phyloP scores from a whole-genome alignment of 2,888 invertebrate species.

The Panopea generosa region DNA sequence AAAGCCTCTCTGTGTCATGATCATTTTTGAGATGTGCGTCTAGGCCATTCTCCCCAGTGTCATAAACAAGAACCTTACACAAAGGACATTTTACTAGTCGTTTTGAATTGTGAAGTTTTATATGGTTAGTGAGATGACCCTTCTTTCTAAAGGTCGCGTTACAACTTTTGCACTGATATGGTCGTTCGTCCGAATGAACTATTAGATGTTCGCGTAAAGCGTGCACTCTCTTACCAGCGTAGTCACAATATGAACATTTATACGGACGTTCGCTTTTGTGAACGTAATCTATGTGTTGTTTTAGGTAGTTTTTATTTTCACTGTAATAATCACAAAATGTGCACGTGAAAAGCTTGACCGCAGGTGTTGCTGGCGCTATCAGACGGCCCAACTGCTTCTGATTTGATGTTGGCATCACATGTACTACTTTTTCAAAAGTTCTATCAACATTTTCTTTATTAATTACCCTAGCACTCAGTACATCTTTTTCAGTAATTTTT shows the following conservation, averaged over 20 bases:
- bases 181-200: conserved; percentile 82
- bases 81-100: conserved; percentile 65
- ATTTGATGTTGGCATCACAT: not conserved
- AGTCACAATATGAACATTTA: conserved; percentile 84
- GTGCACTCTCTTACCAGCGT: conserved; percentile 83
- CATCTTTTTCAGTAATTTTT: conserved; percentile 12
- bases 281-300: conserved; percentile 83
- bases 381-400: not conserved
- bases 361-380: conserved; percentile 12
- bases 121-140: conserved; percentile 83
- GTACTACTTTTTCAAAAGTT: not conserved
- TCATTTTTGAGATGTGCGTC: conserved; percentile 73
- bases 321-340: conserved; percentile 81
- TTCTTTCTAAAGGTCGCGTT: conserved; percentile 84
- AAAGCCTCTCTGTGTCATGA: conserved; percentile 76
- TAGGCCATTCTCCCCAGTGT: conserved; percentile 64
- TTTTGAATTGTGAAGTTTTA: conserved; percentile 78
- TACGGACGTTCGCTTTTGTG: conserved; percentile 82
- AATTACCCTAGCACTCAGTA: not conserved
- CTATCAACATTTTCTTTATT: not conserved
- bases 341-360: conserved; percentile 48
- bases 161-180: conserved; percentile 81
- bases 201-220: conserved; percentile 83
- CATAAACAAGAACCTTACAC: conserved; percentile 63
- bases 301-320: conserved; percentile 83